Base-by-base conservation (phyloP, 2,797 vertebrate genomes). In the Hemibagrus guttatus region DNA sequence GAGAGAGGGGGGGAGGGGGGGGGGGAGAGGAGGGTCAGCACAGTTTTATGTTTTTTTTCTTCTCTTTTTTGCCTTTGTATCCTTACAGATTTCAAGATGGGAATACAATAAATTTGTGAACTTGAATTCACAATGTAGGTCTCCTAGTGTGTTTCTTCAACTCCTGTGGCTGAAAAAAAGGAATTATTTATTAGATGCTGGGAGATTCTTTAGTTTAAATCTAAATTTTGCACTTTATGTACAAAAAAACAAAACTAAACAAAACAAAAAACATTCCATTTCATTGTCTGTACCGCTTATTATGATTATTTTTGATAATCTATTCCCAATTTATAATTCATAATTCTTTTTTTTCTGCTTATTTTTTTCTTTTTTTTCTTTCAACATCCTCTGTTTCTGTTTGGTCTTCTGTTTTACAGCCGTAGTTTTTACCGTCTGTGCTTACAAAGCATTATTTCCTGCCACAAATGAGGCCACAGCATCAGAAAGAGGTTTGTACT, bases 401-500 rank as follows among this genome's bases (percentile, higher is more conserved):
- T 42, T 80, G 56, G 6, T 80, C 28, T 61, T 1, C 31, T 23
- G 31, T 80, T 80, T 80, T 61, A 61, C 31, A 42, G 56, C 78
- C 59, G 56, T 21, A 14, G 5, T 61, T 80, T 39, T 61, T 39
- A 61, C 56, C 23, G 9, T 26, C 21, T 59, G 76, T 61, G 14
- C 75, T 78, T 78, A 78, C 75, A 58, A 58, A 58, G 75, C 85
- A 72, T 84, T 87, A 84, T 86, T 88, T 91, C 81, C 87, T 87
- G 84, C 89, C 49, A 80, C 56, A 90, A 91, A 90, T 85, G 87
- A 92, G 85, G 80, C 86, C 68, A 81, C 63, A 31, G 72, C 87
- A 92, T 93, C 88, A 91, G 83, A 87, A 87, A 86, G 87, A 86
- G 89, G 88, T 91, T 91, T 66, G 85, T 85, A 84, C 68, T 46